Evolutionary conservation across 2,888 invertebrate genomes (phyloP).

Genomic region (Linyphia triangularis): DNA sequence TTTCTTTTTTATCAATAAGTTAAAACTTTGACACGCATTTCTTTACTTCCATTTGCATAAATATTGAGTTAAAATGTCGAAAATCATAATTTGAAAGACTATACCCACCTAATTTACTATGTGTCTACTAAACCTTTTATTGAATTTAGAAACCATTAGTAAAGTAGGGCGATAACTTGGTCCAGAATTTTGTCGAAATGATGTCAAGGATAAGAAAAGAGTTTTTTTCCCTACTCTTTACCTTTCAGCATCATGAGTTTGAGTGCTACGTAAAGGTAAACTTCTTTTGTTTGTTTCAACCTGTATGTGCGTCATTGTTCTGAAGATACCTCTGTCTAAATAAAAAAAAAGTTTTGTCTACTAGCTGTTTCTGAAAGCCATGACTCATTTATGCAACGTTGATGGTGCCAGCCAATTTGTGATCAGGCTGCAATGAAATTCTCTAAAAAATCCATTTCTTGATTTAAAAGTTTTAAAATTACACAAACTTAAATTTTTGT

Average conservation of each 20-base stretch:
- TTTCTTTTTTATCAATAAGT: no score
- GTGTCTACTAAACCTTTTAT: neutral
- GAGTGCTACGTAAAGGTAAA: neutral
- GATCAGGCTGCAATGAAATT: neutral
- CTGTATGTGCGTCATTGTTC: constrained; percentile 10
- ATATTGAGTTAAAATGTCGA: no score
- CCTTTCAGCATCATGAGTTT: neutral
- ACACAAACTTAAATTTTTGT: no score
- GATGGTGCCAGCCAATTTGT: neutral
- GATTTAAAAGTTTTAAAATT: no score
- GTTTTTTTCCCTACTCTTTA: constrained; percentile 1
- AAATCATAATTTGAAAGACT: no score
- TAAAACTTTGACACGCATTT: no score
- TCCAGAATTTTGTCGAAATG: neutral
- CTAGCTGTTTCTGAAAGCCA: neutral
- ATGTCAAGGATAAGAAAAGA: constrained; percentile 28
- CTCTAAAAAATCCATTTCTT: no score
- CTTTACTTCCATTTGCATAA: no score
- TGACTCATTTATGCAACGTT: neutral
- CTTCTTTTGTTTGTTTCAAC: neutral
- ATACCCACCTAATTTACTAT: no score
- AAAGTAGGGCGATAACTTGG: constrained; percentile 27
- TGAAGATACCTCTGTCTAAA: neutral
- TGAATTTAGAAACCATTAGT: neutral
- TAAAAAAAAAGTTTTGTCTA: neutral